These are phyloP conservation scores for Ptychochromis oligacanthus DNA, from an alignment of 2,113 vertebrate genomes.

Conservation along the genomic window DNA sequence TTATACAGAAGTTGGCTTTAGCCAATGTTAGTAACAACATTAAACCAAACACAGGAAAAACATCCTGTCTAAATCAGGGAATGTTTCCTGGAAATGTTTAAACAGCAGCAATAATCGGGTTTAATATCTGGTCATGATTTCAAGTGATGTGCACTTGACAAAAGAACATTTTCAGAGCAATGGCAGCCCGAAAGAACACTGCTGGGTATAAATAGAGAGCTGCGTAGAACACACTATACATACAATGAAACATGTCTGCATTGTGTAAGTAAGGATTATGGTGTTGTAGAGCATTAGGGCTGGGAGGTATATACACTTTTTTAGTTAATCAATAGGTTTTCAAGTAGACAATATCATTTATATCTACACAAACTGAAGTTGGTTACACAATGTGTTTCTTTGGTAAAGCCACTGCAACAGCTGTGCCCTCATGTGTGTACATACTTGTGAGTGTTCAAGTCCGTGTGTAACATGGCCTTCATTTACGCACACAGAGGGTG, in stretches of 20 bases:
- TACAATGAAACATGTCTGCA: neutral
- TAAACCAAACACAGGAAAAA: constrained; percentile 13
- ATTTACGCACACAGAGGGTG: neutral
- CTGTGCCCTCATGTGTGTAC: neutral
- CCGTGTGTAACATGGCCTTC: neutral
- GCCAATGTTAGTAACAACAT: neutral
- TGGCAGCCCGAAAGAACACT: neutral
- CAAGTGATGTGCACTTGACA: constrained; percentile 1
- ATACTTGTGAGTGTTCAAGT: neutral
- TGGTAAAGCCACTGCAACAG: neutral
- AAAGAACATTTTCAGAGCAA: neutral
- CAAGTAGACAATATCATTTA: neutral
- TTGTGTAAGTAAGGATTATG: neutral
- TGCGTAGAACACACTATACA: neutral
- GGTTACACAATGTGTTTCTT: neutral
- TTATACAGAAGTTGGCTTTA: neutral
- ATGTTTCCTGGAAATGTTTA: constrained; percentile 29
- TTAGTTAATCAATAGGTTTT: neutral
- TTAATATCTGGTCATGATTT: constrained; percentile 33
- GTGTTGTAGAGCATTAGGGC: neutral
- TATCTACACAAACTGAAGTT: neutral
- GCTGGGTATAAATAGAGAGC: constrained; percentile 8
- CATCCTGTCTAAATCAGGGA: neutral
- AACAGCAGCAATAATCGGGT: constrained; percentile 25
- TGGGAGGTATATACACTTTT: neutral